A percentile compares a stretch with the other conserved stretches of the same genome.
These are phyloP conservation scores for Octodon degus DNA, from an alignment of 2,113 vertebrate species.

Conservation along the genomic window DNA sequence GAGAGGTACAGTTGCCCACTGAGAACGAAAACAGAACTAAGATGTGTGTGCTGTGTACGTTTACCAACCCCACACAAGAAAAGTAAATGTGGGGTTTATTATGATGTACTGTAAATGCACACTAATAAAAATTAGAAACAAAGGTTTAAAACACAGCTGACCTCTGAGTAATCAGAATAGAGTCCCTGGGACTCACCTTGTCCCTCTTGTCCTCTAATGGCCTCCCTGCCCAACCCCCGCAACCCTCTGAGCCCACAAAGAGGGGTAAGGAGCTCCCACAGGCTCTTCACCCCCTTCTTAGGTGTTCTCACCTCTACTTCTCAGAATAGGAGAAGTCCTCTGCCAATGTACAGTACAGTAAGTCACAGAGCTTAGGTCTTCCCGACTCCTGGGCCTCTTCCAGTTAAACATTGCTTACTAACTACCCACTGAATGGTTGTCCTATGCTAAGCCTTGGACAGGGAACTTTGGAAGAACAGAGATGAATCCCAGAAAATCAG, in stretches of 20 bases:
- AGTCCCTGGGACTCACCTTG: background rate
- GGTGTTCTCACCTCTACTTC: background rate
- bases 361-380: constrained; percentile 12
- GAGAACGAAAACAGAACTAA: background rate
- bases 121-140: background rate
- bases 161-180: background rate
- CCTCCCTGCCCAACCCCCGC: no score
- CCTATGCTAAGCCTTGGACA: background rate
- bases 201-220: background rate
- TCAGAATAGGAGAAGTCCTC: background rate
- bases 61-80: background rate
- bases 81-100: background rate
- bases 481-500: background rate
- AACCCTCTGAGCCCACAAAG: background rate
- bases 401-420: background rate
- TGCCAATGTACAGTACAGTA: background rate
- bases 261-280: background rate
- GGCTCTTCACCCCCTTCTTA: background rate
- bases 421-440: background rate
- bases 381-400: background rate
- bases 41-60: background rate
- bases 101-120: background rate
- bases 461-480: background rate
- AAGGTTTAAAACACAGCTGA: background rate
- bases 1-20: background rate